Evolutionary conservation across 2,888 invertebrate species (phyloP), one percentile per base, ranked within the genome.

Genomic region (Ptilodon capucinus): DNA sequence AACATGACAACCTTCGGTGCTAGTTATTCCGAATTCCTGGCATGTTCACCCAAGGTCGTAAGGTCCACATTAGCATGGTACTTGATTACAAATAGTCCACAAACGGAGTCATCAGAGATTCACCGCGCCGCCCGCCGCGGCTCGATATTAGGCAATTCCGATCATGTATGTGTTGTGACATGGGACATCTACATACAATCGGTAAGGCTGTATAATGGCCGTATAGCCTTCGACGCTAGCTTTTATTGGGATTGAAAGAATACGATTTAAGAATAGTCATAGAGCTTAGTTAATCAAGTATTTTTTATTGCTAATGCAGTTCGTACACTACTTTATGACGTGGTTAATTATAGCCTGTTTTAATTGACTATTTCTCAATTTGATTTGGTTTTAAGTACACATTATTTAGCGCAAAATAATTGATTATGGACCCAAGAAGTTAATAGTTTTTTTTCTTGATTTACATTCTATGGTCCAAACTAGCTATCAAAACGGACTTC

Each of bases 111-210:
- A 79, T 85, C 76, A 81, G 52, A 78, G 72, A 85, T 84, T 80
- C 84, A 81, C 64, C 59, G 68, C 71, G 63, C 61, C 63, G 60
- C 63, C 50, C 54, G 68, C 67, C 67, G 75, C 73, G 65, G 64
- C 63, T 64, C 64, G 63, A 68, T 71, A 71, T 80, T 77, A 77
- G 76, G 81, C 72, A 80, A 85, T 81, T 80, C 81, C 65, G 68
- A 79, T 78, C 79, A 77, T 76, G 82, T 55, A 64, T 32, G 59
- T 63, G 68, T 81, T 81, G 74, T 78, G 71, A 72, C 77, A 80
- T 59, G 58, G 60, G 72, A 54, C 47, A 65, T 78, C 79, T 79
- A 68, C 78, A 81, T 79, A 81, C 78, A 79, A 80, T 79, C 62
- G 73, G 16, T 9, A n/a, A 16, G 25, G 14, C 23, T 25, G n/a